phyloP scores from a whole-genome alignment of 1,140 invertebrate species.

The Drosophila santomea region DNA sequence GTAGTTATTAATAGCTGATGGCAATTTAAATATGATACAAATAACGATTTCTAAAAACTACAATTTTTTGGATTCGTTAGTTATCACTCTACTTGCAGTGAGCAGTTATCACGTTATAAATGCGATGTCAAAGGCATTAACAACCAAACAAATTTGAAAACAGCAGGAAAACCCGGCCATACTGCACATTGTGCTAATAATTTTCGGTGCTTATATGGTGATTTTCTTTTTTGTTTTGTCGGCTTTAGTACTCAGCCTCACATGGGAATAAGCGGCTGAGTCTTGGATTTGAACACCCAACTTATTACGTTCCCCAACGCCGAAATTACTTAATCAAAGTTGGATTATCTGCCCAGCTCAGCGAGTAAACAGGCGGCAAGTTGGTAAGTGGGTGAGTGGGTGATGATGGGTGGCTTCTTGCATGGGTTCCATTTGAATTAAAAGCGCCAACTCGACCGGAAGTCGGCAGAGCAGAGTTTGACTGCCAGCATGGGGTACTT shows the following conservation, averaged over 20 bases:
- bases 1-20: no score
- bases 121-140: not conserved
- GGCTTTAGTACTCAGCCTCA: conserved; percentile 9
- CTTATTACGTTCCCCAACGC: conserved; percentile 59
- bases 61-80: no score
- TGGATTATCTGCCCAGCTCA: conserved; percentile 72
- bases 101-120: not conserved
- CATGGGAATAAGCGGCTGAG: conserved; percentile 71
- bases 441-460: conserved; percentile 69
- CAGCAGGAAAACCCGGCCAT: conserved; percentile 25
- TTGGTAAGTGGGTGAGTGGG: not conserved
- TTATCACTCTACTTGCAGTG: not conserved
- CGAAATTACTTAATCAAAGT: conserved; percentile 82
- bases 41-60: no score
- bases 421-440: conserved; percentile 76
- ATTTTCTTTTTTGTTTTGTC: conserved; percentile 19
- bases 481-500: conserved; percentile 72
- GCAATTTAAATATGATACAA: no score
- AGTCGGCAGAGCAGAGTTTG: conserved; percentile 61
- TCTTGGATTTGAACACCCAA: conserved; percentile 75
- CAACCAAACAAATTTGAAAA: not conserved
- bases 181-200: conserved; percentile 37
- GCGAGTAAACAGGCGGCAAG: conserved; percentile 47
- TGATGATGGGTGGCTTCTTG: conserved; percentile 12
- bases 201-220: conserved; percentile 11